A percentile compares a stretch with the other conserved stretches of the same genome.
These are phyloP conservation scores for Neocloeon triangulifer DNA, from an alignment of 1,140 invertebrate genomes.

Conservation along the genomic window DNA sequence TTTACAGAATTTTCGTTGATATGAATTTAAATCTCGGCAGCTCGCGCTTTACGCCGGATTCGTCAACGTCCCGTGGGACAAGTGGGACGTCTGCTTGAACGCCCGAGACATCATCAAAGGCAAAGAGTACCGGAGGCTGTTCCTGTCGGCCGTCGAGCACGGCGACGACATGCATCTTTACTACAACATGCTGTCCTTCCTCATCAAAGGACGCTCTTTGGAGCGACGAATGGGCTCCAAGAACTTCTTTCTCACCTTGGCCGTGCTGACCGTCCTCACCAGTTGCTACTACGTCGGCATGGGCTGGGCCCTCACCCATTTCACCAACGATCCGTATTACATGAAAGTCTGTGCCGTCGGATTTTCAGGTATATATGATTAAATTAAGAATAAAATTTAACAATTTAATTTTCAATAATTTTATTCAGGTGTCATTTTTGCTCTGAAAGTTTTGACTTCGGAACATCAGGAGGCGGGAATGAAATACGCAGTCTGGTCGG, in stretches of 20 bases:
- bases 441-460: slow-evolving; percentile 37
- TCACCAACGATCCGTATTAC: slow-evolving; percentile 12
- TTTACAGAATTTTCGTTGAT: background rate
- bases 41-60: slow-evolving; percentile 22
- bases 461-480: slow-evolving; percentile 17
- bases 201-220: slow-evolving; percentile 27
- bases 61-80: slow-evolving; percentile 26
- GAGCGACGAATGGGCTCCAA: slow-evolving; percentile 26
- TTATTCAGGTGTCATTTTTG: slow-evolving; percentile 28
- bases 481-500: slow-evolving; percentile 36
- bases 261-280: slow-evolving; percentile 26
- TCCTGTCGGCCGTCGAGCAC: slow-evolving; percentile 39
- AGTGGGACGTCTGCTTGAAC: slow-evolving; percentile 34
- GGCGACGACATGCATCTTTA: slow-evolving; percentile 48
- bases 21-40: slow-evolving; percentile 12
- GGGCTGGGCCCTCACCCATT: slow-evolving; percentile 5
- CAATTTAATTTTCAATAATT: slow-evolving; percentile 2
- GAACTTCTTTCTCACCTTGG: slow-evolving; percentile 31
- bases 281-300: slow-evolving; percentile 28
- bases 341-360: slow-evolving; percentile 37
- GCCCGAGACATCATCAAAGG: slow-evolving; percentile 24
- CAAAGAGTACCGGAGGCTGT: slow-evolving; percentile 29
- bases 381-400: slow-evolving; percentile 1
- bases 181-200: slow-evolving; percentile 48
- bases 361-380: slow-evolving; percentile 27